These are phyloP conservation scores for Cartodere bifasciata DNA, from an alignment of 2,888 invertebrate genomes.

Conservation along the genomic window DNA sequence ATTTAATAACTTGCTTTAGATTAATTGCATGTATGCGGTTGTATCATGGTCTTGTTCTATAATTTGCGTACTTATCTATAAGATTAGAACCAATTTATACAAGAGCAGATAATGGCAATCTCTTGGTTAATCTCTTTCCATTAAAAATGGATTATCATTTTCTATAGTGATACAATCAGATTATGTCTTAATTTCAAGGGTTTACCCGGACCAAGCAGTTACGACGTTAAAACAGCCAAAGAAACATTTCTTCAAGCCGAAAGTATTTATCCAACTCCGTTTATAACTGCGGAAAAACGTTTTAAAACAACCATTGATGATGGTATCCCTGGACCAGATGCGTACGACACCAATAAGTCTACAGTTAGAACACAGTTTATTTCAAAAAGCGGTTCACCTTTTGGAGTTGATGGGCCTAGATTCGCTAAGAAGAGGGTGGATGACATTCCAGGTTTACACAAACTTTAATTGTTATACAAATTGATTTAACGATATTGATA, in stretches of 20 bases:
- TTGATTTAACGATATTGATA: no score
- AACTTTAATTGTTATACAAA: no score
- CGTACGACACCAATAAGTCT: conserved; percentile 18
- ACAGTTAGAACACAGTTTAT: conserved; percentile 13
- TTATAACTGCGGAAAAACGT: conserved; percentile 19
- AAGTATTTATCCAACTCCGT: conserved; percentile 21
- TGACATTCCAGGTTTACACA: conserved; percentile 9
- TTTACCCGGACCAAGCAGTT: conserved; percentile 25
- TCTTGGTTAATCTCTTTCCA: no score
- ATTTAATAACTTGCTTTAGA: no score
- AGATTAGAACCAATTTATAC: no score
- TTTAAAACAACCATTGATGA: conserved; percentile 12
- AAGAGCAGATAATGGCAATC: no score
- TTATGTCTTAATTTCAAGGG: conserved; percentile 22
- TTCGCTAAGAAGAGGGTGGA: conserved; percentile 7
- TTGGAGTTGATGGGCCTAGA: conserved; percentile 12
- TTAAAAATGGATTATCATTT: no score
- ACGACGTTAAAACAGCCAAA: conserved; percentile 16
- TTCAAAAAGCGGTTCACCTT: conserved; percentile 16
- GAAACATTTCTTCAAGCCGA: conserved; percentile 12
- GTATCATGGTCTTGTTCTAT: no score
- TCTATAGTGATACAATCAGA: no score
- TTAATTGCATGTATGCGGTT: no score
- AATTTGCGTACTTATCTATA: no score
- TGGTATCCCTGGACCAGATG: conserved; percentile 19